phyloP scores from a whole-genome alignment of 2,113 vertebrate species.

The Bubo bubo region DNA sequence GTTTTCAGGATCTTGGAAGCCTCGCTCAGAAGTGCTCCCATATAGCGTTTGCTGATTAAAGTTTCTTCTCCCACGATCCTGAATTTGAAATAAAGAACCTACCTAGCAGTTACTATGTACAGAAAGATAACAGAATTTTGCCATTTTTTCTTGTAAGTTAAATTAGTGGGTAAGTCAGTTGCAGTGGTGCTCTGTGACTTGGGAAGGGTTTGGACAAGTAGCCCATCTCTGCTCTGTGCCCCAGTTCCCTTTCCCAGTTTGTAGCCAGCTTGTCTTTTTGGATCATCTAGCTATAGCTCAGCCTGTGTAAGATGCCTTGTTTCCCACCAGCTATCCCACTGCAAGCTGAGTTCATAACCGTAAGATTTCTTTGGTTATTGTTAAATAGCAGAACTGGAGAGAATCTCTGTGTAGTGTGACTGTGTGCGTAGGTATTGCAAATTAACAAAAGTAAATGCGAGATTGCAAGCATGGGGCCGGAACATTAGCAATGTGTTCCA shows the following conservation, averaged over 20 bases:
- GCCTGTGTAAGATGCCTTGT: background rate
- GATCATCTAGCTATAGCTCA: background rate
- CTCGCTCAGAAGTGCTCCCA: background rate
- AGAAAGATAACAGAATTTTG: background rate
- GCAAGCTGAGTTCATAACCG: background rate
- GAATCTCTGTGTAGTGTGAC: background rate
- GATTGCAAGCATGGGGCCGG: background rate
- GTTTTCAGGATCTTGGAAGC: background rate
- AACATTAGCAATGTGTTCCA: fast-evolving
- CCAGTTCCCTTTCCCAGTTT: fast-evolving
- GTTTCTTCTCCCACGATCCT: background rate
- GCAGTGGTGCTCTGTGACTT: background rate
- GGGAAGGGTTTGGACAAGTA: background rate
- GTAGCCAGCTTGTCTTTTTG: background rate
- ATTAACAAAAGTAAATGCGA: background rate
- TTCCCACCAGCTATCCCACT: background rate
- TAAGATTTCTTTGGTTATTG: fast-evolving
- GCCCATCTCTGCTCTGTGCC: background rate
- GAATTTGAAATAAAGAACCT: background rate
- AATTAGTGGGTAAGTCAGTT: background rate
- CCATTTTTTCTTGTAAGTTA: background rate
- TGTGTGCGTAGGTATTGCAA: fast-evolving
- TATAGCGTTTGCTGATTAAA: background rate
- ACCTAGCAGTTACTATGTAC: background rate
- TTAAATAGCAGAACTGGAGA: background rate